Base-by-base conservation (phyloP, 2,113 vertebrate species). In the Condylura cristata region DNA sequence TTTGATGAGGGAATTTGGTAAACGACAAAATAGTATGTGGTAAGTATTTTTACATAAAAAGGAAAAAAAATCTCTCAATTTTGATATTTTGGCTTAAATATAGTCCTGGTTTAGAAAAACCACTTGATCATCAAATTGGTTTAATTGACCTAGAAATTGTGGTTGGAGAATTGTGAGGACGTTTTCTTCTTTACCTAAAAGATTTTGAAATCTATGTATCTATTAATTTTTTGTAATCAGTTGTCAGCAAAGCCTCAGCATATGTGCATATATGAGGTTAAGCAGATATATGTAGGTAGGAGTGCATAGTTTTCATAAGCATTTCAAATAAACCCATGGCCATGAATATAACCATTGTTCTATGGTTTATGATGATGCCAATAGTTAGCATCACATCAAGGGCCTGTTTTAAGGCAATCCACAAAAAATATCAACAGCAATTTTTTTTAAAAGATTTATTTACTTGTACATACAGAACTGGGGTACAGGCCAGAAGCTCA, bases 31-130 rank as follows among this genome's bases (percentile, higher is more conserved):
- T 86, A 9, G 16, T 32, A 0, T 66, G 24, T 83, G 32, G 22
- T 87, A 84, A 79, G 0, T 56, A 82, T 91, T 94, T 96, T 24
- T 51, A 46, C 61, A 51, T 72, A 81, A 89, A 68, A 86, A 87
- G 26, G 22, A 1, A 58, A 39, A 80, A 53, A n/a, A 65, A 32
- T 71, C 61, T 34, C 44, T 14, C 18, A 61, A 53, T 63, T 82
- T 72, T 94, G 68, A 60, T 71, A 78, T 78, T 95, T 90, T 72
- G 26, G 30, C 90, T 92, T 58, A 80, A 83, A 63, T 85, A 70
- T 51, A 86, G 30, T 46, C 61, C 6, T 28, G 7, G 32, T 85
- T 92, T 30, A 26, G 17, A 95, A 51, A 87, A 58, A 44, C 12
- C 16, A 46, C 24, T 32, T 82, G 5, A 41, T 17, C 13, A 76